A percentile compares a stretch with the other conserved stretches of the same genome.
Conservation (phyloP, 2,113 vertebrate species). For the Pterocles burchelli region DNA sequence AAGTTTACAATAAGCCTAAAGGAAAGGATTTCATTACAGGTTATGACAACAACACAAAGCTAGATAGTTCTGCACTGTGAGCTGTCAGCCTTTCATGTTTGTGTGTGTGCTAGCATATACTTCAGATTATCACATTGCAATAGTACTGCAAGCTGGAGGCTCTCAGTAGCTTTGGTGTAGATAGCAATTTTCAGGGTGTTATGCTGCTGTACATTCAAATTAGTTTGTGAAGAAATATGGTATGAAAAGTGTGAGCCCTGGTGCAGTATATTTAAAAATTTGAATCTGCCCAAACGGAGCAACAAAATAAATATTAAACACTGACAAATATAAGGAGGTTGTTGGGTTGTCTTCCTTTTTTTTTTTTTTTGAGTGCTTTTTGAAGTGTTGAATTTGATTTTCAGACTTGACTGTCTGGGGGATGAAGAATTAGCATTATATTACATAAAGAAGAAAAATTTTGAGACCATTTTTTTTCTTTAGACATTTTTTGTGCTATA, state of each 20-base stretch:
- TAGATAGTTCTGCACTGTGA: background rate
- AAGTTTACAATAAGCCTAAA: background rate
- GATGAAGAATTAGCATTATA: background rate
- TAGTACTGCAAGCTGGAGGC: background rate
- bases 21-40: background rate
- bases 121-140: background rate
- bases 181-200: background rate
- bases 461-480: background rate
- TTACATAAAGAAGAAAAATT: background rate
- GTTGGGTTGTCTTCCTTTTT: background rate
- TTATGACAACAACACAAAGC: background rate
- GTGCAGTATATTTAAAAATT: background rate
- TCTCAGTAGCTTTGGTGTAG: background rate
- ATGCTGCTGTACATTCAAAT: accelerated
- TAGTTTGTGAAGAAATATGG: background rate
- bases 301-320: background rate
- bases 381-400: background rate
- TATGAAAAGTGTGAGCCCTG: background rate
- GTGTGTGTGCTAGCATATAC: background rate
- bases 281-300: background rate
- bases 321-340: background rate
- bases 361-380: background rate
- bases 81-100: background rate
- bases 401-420: background rate
- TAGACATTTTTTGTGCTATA: background rate